These are phyloP conservation scores for Amphiura filiformis DNA, from an alignment of 35 echinoderm and acorn worm genomes.

Conservation along the genomic window DNA sequence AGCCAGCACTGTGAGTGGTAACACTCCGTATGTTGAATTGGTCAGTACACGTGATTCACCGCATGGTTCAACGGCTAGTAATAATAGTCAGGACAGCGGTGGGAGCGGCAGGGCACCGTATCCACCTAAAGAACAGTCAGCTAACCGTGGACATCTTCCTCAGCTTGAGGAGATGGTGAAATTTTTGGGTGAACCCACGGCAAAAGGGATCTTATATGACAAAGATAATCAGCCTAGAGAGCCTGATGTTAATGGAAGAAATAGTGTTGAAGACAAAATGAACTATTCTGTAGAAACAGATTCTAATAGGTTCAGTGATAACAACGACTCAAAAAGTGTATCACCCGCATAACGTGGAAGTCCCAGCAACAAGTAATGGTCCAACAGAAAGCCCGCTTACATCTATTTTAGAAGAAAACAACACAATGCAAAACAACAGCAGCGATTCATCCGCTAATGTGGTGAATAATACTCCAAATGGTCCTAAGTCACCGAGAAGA, in stretches of 20 bases:
- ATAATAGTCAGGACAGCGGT: background rate
- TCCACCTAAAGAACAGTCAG: constrained; percentile 7
- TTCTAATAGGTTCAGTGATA: background rate
- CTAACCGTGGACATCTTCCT: constrained; percentile 63
- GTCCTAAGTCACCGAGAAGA: constrained; percentile 8
- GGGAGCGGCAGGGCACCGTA: constrained; percentile 8
- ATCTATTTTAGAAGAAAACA: background rate
- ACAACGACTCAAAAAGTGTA: constrained; percentile 9
- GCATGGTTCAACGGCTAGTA: background rate
- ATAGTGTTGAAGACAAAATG: background rate
- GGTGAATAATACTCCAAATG: constrained; percentile 15
- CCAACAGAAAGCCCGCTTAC: constrained; percentile 1
- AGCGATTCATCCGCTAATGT: background rate
- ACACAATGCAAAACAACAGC: background rate
- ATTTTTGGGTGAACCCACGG: constrained; percentile 60
- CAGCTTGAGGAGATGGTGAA: constrained; percentile 88
- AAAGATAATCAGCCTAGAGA: constrained; percentile 26
- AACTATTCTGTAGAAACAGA: background rate
- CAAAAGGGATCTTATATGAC: constrained; percentile 31
- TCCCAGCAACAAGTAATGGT: background rate
- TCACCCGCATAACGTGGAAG: background rate
- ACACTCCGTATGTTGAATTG: constrained; percentile 68
- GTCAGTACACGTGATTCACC: constrained; percentile 43
- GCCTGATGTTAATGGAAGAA: background rate
- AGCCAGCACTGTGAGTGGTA: constrained; percentile 5